Conservation (phyloP, 2,888 invertebrate species). For the Chrysodeixis includens region DNA sequence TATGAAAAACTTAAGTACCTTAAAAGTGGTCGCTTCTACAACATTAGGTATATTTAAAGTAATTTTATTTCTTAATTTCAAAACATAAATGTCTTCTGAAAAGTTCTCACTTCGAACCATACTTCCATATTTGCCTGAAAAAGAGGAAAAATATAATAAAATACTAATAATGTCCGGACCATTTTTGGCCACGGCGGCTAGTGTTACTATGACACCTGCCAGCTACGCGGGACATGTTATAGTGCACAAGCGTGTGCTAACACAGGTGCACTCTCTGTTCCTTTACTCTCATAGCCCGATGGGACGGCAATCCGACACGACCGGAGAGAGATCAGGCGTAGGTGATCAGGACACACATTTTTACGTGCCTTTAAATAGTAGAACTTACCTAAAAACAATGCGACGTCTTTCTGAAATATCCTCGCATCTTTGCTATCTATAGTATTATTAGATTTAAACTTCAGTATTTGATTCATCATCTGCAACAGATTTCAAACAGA, state of each 20-base stretch:
- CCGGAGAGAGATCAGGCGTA: no score
- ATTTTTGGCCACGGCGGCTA: no score
- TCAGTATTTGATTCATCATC: slow-evolving; percentile 62
- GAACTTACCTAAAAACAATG: slow-evolving; percentile 71
- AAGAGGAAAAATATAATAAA: not conserved
- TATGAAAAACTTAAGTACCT: slow-evolving; percentile 37
- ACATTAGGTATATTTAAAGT: slow-evolving; percentile 39
- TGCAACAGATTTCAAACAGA: slow-evolving; percentile 43
- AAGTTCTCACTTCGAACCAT: slow-evolving; percentile 28
- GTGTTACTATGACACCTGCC: no score
- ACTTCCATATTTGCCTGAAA: slow-evolving; percentile 48
- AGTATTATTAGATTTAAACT: slow-evolving; percentile 52
- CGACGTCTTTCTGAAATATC: slow-evolving; percentile 65
- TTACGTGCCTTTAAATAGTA: no score
- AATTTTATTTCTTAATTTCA: slow-evolving; percentile 50
- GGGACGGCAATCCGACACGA: no score
- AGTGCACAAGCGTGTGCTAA: no score
- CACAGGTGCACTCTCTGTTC: no score
- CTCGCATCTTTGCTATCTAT: slow-evolving; percentile 60
- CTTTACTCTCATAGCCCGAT: no score
- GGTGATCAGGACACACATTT: no score
- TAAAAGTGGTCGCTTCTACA: slow-evolving; percentile 36
- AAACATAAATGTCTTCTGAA: slow-evolving; percentile 27
- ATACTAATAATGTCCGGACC: no score
- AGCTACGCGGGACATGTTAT: no score